Conservation (phyloP, 2,797 vertebrate genomes). For the Falco berigora region DNA sequence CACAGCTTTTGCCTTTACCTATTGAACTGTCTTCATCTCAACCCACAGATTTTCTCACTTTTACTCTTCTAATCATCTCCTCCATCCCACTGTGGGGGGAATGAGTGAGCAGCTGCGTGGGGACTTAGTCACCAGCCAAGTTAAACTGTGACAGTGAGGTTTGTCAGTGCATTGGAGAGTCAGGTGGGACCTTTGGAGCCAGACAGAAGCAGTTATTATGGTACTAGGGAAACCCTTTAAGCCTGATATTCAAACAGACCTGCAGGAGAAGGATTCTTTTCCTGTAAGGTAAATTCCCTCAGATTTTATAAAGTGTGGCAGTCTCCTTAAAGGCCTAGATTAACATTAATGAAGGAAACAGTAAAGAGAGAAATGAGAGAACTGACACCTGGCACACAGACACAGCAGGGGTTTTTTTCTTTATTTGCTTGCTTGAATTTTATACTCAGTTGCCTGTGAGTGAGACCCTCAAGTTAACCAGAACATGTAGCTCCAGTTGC, state of each 20-base stretch:
- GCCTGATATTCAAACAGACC: neutral
- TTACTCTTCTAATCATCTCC: too few species aligned
- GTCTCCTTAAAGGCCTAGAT: slow-evolving; percentile 38
- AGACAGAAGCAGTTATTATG: neutral
- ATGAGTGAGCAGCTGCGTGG: too few species aligned
- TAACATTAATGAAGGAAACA: slow-evolving; percentile 57
- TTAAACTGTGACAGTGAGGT: neutral
- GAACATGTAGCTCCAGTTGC: neutral
- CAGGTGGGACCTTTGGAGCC: neutral
- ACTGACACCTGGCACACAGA: slow-evolving; percentile 32
- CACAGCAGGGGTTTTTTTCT: neutral
- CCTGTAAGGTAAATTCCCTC: neutral
- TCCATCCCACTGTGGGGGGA: too few species aligned
- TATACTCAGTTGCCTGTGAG: neutral
- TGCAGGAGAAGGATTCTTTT: neutral
- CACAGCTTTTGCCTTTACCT: too few species aligned
- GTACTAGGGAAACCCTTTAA: neutral
- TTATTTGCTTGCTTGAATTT: neutral
- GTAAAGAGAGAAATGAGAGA: neutral
- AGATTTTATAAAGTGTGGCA: slow-evolving; percentile 19
- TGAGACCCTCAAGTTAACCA: neutral
- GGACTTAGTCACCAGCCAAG: too few species aligned
- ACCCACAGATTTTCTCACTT: too few species aligned
- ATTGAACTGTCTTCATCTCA: too few species aligned
- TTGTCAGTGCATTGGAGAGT: neutral